phyloP scores from a whole-genome alignment of 2,888 invertebrate species.

The Volucella bombylans region DNA sequence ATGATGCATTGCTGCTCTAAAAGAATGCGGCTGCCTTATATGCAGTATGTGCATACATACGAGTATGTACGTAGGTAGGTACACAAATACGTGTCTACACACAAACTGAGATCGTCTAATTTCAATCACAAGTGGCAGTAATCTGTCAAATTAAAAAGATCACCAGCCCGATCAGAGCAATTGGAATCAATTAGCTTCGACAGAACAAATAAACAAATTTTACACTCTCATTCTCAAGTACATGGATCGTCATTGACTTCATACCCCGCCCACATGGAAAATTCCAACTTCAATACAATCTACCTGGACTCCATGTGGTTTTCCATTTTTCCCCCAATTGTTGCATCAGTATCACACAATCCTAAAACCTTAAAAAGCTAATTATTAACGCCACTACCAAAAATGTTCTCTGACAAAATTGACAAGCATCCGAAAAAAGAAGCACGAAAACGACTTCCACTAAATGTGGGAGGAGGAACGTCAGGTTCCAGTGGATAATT shows the following conservation, averaged over 20 bases:
- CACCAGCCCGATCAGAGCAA: constrained; percentile 15
- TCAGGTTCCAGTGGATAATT: constrained; percentile 67
- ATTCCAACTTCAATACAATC: constrained; percentile 23
- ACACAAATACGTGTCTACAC: too few relatives aligned
- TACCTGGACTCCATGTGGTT: constrained; percentile 17
- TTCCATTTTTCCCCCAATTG: constrained; percentile 34
- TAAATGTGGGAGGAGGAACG: constrained; percentile 62
- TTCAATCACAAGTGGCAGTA: too few relatives aligned
- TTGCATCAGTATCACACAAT: constrained; percentile 23
- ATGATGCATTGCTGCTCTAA: background rate
- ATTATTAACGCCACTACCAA: constrained; percentile 39
- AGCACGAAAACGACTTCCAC: background rate
- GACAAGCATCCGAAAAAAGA: constrained; percentile 53
- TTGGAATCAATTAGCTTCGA: constrained; percentile 5
- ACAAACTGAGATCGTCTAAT: too few relatives aligned
- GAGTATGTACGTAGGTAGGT: too few relatives aligned
- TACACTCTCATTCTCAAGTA: constrained; percentile 27
- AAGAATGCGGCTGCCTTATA: too few relatives aligned
- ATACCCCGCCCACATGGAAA: background rate
- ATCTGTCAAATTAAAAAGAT: constrained; percentile 30
- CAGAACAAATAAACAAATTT: constrained; percentile 34
- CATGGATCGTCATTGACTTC: too few relatives aligned
- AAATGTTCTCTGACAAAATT: constrained; percentile 52
- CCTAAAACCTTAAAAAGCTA: constrained; percentile 7
- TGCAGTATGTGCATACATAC: background rate